Evolutionary conservation across 1,140 invertebrate genomes (phyloP).

Genomic region (honey bee (Apis mellifera)): DNA sequence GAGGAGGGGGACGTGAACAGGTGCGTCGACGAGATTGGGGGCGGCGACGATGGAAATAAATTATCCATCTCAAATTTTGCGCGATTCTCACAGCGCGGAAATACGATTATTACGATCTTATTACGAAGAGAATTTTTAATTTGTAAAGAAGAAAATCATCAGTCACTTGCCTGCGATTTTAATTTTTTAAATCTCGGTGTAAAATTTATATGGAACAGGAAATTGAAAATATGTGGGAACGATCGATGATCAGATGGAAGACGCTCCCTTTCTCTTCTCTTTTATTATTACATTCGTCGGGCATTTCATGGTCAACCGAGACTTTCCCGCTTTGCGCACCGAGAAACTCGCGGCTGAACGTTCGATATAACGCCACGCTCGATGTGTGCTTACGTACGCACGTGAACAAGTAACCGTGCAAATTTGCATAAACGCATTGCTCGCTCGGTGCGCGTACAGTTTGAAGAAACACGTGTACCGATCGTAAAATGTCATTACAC

Average conservation of each 20-base stretch:
- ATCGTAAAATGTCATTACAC: constrained; percentile 19
- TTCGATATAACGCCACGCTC: constrained; percentile 27
- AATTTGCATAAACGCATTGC: constrained; percentile 49
- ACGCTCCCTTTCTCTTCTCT: no score
- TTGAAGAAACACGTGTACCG: constrained; percentile 34
- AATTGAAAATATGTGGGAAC: no score
- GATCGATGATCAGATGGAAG: neutral
- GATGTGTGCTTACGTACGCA: constrained; percentile 41
- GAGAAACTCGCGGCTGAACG: constrained; percentile 21
- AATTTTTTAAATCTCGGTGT: no score
- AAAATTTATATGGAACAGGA: no score
- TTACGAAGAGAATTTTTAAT: no score
- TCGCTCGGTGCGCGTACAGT: constrained; percentile 8
- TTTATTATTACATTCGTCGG: constrained; percentile 68
- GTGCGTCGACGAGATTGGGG: neutral
- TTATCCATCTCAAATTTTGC: no score
- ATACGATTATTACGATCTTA: no score
- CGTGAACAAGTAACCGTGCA: constrained; percentile 31
- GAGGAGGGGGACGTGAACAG: neutral
- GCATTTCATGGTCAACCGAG: constrained; percentile 70
- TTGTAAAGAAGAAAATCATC: no score
- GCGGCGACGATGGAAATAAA: no score
- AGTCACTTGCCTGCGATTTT: no score
- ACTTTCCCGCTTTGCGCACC: constrained; percentile 44
- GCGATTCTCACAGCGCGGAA: no score